Percentiles rank a stretch among this genome's conserved stretches.
These are phyloP conservation scores for Eilema caniola DNA, from an alignment of 2,888 invertebrate species.

Conservation along the genomic window DNA sequence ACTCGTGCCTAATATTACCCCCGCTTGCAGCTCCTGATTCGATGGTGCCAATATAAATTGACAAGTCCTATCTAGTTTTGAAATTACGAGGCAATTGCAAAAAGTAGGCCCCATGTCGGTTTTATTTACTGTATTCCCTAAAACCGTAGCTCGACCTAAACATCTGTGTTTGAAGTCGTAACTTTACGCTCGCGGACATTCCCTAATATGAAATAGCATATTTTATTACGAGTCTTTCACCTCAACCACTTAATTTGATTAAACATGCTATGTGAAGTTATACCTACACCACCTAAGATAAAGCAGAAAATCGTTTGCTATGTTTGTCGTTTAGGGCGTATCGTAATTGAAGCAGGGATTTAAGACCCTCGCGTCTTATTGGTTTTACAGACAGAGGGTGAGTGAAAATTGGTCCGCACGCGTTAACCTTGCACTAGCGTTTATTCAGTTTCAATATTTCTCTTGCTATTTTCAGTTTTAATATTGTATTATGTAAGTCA, in stretches of 20 bases:
- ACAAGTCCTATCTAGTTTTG: background rate
- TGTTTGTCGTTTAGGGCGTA: conserved; percentile 71
- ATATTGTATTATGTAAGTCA: background rate
- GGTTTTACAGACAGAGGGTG: conserved; percentile 82
- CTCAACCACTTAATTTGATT: conserved; percentile 61
- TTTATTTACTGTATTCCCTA: background rate
- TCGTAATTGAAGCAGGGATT: conserved; percentile 60
- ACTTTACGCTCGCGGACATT: conserved; percentile 60
- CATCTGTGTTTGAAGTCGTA: conserved; percentile 55
- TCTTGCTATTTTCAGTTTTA: conserved; percentile 7
- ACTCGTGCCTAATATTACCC: too few species aligned
- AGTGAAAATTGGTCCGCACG: conserved; percentile 65
- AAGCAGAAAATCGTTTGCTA: conserved; percentile 50
- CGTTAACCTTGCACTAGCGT: conserved; percentile 75
- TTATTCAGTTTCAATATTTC: conserved; percentile 31
- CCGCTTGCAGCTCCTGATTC: too few species aligned
- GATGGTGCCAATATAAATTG: too few species aligned
- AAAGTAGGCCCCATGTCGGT: background rate
- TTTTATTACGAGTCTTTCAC: conserved; percentile 71
- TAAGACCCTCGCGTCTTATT: conserved; percentile 83
- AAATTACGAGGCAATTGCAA: background rate
- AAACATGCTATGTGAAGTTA: conserved; percentile 39
- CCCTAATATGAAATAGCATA: conserved; percentile 53
- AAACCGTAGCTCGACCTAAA: conserved; percentile 22
- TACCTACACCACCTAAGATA: conserved; percentile 34